Evolutionary conservation across 2,888 invertebrate genomes (phyloP), one percentile per base, ranked within the genome.

Genomic region (Choreutis nemorana): DNA sequence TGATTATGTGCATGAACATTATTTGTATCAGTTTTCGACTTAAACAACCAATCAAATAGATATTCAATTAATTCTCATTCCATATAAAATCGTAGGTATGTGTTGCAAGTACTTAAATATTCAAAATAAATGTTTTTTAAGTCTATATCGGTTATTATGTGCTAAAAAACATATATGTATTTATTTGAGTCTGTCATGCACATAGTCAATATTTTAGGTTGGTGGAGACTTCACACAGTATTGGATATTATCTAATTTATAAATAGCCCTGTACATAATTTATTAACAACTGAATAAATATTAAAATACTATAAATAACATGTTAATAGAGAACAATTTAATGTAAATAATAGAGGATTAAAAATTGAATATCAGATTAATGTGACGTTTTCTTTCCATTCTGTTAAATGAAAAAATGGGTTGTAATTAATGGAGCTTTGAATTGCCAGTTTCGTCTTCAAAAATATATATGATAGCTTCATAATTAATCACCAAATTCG

Each of bases 321-420:
- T 78, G 77, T 78, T 78, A 73, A 73, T 78, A 78, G 75, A 63
- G 68, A 75, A 77, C 77, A 75, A 75, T 75, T 75, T 73, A 73
- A 71, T 78, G 78, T 78, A 78, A 72, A 78, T 78, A 77, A 77
- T 77, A 77, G 77, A 75, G 56, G 73, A 78, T 77, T 77, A 78
- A 77, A 26, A n/a, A 77, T 77, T 78, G 77, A 78, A 77, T 78
- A 78, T 77, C 77, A 77, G 70, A 73, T 68, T 66, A 43, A 46
- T 18, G 18, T 18, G 18, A 6, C 8, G 5, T 18, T 6, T 18
- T n/a, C n/a, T n/a, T n/a, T n/a, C n/a, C n/a, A n/a, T n/a, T n/a
- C n/a, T n/a, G n/a, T n/a, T n/a, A n/a, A n/a, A n/a, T n/a, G n/a
- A n/a, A n/a, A n/a, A n/a, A n/a, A n/a, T n/a, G n/a, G n/a, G n/a